Conservation (phyloP, 2,888 invertebrate species). For the Didymodactylos carnosus region DNA sequence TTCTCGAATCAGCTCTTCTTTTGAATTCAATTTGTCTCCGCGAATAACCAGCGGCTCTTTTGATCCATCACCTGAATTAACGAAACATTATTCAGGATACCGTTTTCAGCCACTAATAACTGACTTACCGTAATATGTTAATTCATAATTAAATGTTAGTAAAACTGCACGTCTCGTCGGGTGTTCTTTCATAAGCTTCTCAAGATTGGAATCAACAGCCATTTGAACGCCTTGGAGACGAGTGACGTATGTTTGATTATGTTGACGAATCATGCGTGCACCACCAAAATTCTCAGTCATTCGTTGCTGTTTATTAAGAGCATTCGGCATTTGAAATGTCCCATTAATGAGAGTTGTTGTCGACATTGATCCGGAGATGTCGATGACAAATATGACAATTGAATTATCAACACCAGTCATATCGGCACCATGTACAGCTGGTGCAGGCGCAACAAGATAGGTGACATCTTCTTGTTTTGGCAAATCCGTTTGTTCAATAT, state of each 20-base stretch:
- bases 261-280: neutral
- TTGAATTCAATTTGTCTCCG: neutral
- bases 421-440: slow-evolving; percentile 16
- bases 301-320: neutral
- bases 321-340: neutral
- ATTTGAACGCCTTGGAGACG: slow-evolving; percentile 27
- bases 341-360: slow-evolving; percentile 25
- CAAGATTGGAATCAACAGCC: slow-evolving; percentile 29
- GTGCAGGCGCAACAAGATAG: slow-evolving; percentile 27
- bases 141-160: slow-evolving; percentile 28
- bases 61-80: neutral
- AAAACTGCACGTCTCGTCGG: slow-evolving; percentile 26
- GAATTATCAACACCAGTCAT: neutral
- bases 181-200: slow-evolving; percentile 23
- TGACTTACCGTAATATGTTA: slow-evolving; percentile 16
- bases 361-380: slow-evolving; percentile 33
- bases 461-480: slow-evolving; percentile 26
- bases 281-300: neutral
- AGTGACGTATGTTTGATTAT: neutral
- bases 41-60: neutral
- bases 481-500: slow-evolving; percentile 26
- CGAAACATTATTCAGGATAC: no score
- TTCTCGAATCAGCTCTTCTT: neutral
- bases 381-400: slow-evolving; percentile 23
- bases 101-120: no score